These are phyloP conservation scores for Cyprinodon variegatus DNA, from an alignment of 2,113 vertebrate species.

Conservation along the genomic window DNA sequence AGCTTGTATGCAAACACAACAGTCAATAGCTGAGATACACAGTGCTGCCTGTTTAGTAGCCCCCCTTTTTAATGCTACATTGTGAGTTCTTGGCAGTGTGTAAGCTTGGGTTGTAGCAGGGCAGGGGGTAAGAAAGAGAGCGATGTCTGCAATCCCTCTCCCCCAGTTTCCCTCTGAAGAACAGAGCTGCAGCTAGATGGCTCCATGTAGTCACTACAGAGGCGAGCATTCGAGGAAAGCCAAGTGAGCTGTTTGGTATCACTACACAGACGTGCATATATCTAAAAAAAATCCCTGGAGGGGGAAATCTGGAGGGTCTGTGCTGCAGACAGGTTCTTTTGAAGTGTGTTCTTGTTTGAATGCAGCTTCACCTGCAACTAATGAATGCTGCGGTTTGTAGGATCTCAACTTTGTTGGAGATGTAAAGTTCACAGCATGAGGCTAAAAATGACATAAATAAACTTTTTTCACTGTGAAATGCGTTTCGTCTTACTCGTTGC, in stretches of 20 bases:
- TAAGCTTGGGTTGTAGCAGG: conserved; percentile 12
- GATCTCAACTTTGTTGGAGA: background rate
- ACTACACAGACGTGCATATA: conserved; percentile 34
- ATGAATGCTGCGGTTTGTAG: background rate
- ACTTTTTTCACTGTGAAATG: background rate
- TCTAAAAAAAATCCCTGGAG: conserved; percentile 32
- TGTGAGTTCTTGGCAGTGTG: conserved; percentile 36
- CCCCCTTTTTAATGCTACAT: conserved; percentile 22
- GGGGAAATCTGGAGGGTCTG: conserved; percentile 14
- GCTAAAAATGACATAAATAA: background rate
- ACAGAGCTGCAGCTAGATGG: conserved; percentile 79
- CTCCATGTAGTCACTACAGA: conserved; percentile 78
- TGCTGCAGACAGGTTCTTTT: conserved; percentile 12
- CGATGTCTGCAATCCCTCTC: conserved; percentile 29
- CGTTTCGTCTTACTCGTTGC: background rate
- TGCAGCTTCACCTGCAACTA: background rate
- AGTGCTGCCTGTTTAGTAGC: conserved; percentile 11
- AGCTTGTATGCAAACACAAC: conserved; percentile 34
- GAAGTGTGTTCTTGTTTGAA: conserved; percentile 2
- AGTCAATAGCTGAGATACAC: conserved; percentile 27
- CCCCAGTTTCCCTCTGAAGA: conserved; percentile 33
- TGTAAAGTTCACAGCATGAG: background rate
- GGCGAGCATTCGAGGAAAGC: conserved; percentile 65
- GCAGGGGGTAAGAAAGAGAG: conserved; percentile 20
- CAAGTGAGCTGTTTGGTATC: conserved; percentile 24